Base-by-base conservation (phyloP, 1,140 invertebrate genomes). In the Cecropterus lyciades region DNA sequence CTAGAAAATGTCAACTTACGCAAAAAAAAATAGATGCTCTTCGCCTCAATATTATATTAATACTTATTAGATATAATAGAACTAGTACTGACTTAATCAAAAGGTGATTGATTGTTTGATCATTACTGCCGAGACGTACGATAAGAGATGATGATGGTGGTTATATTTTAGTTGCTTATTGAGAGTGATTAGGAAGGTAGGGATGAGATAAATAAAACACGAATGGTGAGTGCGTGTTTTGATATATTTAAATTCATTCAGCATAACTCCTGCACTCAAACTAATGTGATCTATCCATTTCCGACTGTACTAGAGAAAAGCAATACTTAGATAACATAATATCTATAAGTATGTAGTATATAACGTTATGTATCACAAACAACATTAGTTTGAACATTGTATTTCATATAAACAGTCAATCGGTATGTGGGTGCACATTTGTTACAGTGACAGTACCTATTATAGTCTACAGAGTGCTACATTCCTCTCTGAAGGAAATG, bases 391-490 rank as follows among this genome's bases (percentile, higher is more conserved):
- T 77, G 69, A 70, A 62, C 51, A 63, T 65, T 24, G 17, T 46
- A 52, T 48, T 43, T 42, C 20, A 46, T 69, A 72, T 46, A 49
- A 48, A 78, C 69, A 81, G 71, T 79, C 72, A 71, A 69, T 65
- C n/a, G n/a, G n/a, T n/a, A n/a, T n/a, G 65, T 72, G 64, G 24
- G 79, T 80, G 79, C 79, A 73, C 59, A 49, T 80, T 82, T 77
- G 46, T 67, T 82, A 76, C 69, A 80, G 70, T 80, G 72, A 71
- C 33, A 53, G 70, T 70, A 46, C n/a, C n/a, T n/a, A n/a, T 51
- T 64, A 66, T 68, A 57, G 64, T 67, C 76, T 82, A 84, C 82
- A 88, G 84, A 85, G 80, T 84, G 84, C 85, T 82, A 85, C 79
- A 69, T 69, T 76, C 78, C 65, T 82, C 76, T 77, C 68, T 64